Evolutionary conservation across 2,888 invertebrate genomes (phyloP).

Genomic region (Drosophila atroscutellata): DNA sequence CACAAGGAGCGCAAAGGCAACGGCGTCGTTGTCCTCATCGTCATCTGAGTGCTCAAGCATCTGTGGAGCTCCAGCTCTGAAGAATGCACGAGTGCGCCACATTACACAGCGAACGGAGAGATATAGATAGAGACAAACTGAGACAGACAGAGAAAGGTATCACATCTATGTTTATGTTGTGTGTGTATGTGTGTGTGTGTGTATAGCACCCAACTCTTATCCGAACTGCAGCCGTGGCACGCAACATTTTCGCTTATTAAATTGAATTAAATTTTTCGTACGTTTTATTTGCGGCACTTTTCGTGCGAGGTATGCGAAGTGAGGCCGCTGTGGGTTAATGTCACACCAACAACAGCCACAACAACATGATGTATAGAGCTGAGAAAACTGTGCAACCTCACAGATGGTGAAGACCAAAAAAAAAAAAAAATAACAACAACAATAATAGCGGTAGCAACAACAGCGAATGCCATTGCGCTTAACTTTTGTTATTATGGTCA

Average conservation of each 20-base stretch:
- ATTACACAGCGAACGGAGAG: slow-evolving; percentile 51
- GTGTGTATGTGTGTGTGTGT: slow-evolving; percentile 1
- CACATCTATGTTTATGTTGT: slow-evolving; percentile 9
- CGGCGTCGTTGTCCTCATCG: slow-evolving; percentile 35
- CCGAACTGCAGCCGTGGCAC: slow-evolving; percentile 64
- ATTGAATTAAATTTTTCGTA: slow-evolving; percentile 81
- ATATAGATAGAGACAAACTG: slow-evolving; percentile 6
- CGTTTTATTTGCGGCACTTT: slow-evolving; percentile 80
- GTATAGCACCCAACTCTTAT: slow-evolving; percentile 20
- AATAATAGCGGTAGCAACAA: slow-evolving; percentile 13
- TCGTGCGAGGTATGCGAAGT: slow-evolving; percentile 69
- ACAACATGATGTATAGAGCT: slow-evolving; percentile 9
- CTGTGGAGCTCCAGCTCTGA: slow-evolving; percentile 44
- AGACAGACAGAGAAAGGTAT: slow-evolving; percentile 4
- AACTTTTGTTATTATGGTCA: slow-evolving; percentile 77
- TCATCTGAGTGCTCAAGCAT: slow-evolving; percentile 36
- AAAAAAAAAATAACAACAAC: slow-evolving; percentile 15
- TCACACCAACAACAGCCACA: slow-evolving; percentile 52
- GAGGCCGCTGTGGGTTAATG: slow-evolving; percentile 72
- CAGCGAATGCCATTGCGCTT: slow-evolving; percentile 66
- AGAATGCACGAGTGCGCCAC: slow-evolving; percentile 78
- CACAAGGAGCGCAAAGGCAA: slow-evolving; percentile 24
- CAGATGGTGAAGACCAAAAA: slow-evolving; percentile 35
- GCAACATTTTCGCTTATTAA: slow-evolving; percentile 81
- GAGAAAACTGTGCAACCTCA: slow-evolving; percentile 36